Percentiles rank a stretch among this genome's conserved stretches.
Conservation (phyloP, 64 coral and sea anemone genomes). For the Dendrophyllia cribrosa region DNA sequence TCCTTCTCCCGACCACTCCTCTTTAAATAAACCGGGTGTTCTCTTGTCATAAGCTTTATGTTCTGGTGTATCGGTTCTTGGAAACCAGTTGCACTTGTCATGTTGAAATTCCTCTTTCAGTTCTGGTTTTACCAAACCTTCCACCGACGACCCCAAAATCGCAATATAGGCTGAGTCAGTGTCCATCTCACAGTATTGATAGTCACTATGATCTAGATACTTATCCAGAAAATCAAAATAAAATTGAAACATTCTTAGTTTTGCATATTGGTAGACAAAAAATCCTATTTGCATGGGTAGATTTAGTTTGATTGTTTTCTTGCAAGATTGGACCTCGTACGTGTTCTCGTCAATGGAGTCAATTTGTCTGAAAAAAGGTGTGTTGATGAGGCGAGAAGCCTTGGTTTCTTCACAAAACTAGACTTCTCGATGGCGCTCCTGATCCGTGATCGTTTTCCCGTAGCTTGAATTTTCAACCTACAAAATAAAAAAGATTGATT, state of each 20-base stretch:
- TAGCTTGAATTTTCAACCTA: background rate
- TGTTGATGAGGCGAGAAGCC: background rate
- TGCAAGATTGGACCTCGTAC: background rate
- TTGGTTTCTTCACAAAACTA: background rate
- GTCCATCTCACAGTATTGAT: slow-evolving; percentile 54
- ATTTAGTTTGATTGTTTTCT: slow-evolving; percentile 17
- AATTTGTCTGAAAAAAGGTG: background rate
- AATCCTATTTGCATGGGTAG: background rate
- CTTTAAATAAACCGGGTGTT: slow-evolving; percentile 47
- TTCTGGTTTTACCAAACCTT: slow-evolving; percentile 42
- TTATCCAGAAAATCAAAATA: slow-evolving; percentile 65
- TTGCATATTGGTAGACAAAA: slow-evolving; percentile 31
- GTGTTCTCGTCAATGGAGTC: background rate
- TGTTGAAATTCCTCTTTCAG: background rate
- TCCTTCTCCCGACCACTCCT: slow-evolving; percentile 27
- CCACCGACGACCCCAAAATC: slow-evolving; percentile 35
- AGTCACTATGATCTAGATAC: slow-evolving; percentile 43
- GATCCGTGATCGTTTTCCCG: slow-evolving; percentile 47
- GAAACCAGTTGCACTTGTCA: slow-evolving; percentile 57
- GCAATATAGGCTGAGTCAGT: slow-evolving; percentile 41
- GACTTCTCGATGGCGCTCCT: background rate
- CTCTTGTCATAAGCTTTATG: slow-evolving; percentile 9
- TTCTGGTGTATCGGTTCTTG: slow-evolving; percentile 21
- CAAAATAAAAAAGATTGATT: too few relatives aligned
- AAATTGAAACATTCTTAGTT: slow-evolving; percentile 61